Conservation (phyloP, 2,888 invertebrate genomes). For the Limnephilus auricula region DNA sequence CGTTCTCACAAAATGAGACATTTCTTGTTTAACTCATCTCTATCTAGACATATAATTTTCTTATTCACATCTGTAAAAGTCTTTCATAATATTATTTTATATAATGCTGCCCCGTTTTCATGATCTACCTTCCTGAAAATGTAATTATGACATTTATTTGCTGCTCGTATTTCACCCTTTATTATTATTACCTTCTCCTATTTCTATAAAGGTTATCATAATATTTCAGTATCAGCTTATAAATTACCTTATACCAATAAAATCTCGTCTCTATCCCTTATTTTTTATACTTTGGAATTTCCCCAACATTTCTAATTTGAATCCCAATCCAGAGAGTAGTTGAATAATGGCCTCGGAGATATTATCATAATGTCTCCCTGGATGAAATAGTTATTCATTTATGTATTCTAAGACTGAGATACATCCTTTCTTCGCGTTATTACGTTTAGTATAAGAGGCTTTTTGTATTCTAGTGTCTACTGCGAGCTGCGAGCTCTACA, state of each 20-base stretch:
- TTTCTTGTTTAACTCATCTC: not conserved
- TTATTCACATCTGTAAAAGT: not conserved
- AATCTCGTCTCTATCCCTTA: not conserved
- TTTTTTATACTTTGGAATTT: not conserved
- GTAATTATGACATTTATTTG: constrained; percentile 4
- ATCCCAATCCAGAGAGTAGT: not conserved
- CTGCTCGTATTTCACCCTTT: not conserved
- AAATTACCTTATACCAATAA: not conserved
- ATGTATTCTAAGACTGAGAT: not conserved
- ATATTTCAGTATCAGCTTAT: not conserved
- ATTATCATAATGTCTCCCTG: not conserved
- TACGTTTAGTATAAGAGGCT: not conserved
- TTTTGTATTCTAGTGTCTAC: not conserved
- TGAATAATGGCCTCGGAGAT: not conserved
- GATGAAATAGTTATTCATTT: not conserved
- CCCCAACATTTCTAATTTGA: not conserved
- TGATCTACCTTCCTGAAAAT: not conserved
- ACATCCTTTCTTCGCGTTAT: not conserved
- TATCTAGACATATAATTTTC: not conserved
- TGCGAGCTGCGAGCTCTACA: not conserved
- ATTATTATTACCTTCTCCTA: not conserved
- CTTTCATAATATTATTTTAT: not conserved
- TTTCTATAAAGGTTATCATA: not conserved
- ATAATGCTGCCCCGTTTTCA: not conserved
- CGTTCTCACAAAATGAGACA: not conserved